A percentile compares a stretch with the other conserved stretches of the same genome.
Evolutionary conservation across 2,888 invertebrate species (phyloP).

Genomic region (Tiliacea citrago): DNA sequence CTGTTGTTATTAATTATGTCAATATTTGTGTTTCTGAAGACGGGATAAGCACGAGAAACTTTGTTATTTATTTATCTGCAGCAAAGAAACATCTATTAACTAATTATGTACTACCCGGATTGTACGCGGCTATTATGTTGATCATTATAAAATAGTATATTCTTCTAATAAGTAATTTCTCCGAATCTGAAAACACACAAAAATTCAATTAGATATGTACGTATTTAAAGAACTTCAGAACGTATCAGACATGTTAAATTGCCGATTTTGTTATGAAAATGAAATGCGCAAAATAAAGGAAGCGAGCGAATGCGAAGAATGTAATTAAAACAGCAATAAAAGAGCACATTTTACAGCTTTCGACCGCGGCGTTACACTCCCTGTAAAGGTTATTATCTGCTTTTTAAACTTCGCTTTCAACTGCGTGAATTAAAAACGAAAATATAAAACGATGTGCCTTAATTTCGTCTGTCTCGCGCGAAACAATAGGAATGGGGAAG

Average conservation of each 20-base stretch:
- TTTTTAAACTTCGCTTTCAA: constrained; percentile 85
- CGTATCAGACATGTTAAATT: constrained; percentile 60
- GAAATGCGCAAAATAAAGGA: constrained; percentile 77
- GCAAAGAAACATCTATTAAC: constrained; percentile 75
- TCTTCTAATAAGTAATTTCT: too few species aligned
- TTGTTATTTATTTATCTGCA: constrained; percentile 79
- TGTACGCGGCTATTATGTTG: constrained; percentile 55
- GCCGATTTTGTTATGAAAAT: constrained; percentile 73
- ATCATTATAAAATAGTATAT: not conserved
- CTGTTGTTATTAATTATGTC: constrained; percentile 85
- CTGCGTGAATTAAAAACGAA: constrained; percentile 85
- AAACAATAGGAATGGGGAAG: constrained; percentile 80
- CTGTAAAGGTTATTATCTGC: constrained; percentile 86
- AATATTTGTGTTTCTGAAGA: constrained; percentile 84
- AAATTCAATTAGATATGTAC: not conserved
- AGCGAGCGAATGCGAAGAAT: constrained; percentile 81
- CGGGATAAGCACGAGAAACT: constrained; percentile 80
- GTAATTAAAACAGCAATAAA: constrained; percentile 87
- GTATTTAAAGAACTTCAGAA: constrained; percentile 25
- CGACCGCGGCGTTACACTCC: constrained; percentile 79
- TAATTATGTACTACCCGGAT: constrained; percentile 73
- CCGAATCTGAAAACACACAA: not conserved
- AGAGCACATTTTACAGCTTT: constrained; percentile 84
- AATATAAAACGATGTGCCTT: constrained; percentile 83
- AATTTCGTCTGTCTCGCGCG: constrained; percentile 82